Percentiles rank a stretch among this genome's conserved stretches.
Conservation (phyloP, 2,888 invertebrate species). For the Pyrrhosoma nymphula region DNA sequence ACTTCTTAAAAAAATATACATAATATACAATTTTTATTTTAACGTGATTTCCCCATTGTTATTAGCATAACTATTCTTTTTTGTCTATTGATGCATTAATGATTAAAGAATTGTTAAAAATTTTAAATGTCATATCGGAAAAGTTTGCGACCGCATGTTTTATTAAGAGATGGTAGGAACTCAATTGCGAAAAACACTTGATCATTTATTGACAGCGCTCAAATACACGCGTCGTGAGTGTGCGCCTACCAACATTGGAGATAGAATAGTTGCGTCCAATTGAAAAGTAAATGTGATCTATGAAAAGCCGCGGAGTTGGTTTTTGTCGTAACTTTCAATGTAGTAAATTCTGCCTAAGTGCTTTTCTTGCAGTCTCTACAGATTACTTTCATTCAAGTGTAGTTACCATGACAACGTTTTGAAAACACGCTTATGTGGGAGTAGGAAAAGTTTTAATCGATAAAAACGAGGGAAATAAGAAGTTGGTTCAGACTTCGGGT, state of each 20-base stretch:
- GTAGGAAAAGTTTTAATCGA: slow-evolving; percentile 65
- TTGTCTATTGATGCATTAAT: no score
- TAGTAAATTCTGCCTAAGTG: background rate
- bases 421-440: slow-evolving; percentile 65
- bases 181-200: background rate
- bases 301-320: background rate
- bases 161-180: no score
- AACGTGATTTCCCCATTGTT: no score
- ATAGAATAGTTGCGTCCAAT: background rate
- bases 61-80: no score
- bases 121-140: no score
- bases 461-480: slow-evolving; percentile 67
- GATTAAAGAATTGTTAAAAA: no score
- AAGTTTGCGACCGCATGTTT: no score
- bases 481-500: slow-evolving; percentile 63
- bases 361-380: background rate
- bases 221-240: background rate
- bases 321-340: background rate
- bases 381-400: slow-evolving; percentile 54
- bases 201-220: background rate
- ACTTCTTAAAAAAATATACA: no score
- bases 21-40: no score
- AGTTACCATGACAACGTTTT: slow-evolving; percentile 64
- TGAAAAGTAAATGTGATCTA: background rate
- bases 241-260: background rate